Base-by-base conservation (phyloP, 2,888 invertebrate species). In the Ischnura elegans region DNA sequence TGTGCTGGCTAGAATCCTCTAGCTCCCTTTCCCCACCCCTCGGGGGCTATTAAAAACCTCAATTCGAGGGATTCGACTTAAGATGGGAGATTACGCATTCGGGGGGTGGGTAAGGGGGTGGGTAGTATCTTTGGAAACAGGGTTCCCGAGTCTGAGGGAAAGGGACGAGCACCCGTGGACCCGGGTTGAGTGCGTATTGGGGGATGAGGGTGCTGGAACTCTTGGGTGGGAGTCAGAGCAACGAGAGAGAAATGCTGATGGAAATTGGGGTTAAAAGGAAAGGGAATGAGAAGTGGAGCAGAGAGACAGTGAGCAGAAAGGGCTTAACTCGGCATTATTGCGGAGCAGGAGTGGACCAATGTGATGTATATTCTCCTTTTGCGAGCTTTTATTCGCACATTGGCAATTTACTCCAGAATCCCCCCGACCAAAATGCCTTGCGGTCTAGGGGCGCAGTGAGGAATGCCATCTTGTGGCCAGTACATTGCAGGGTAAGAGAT, bases 81-180 rank as follows among this genome's bases (percentile, higher is more conserved):
- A 76, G 76, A 76, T 76, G 76, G 76, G 76, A 76, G 76, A 76
- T 76, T 76, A 76, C 76, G 76, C 76, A n/a, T 61, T 8, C 16
- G 61, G 76, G 76, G 76, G n/a, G 19, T n/a, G 76, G 5, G 76
- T 13, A 36, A 29, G 13, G 76, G 36, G 13, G 5, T 0, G 61
- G 61, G 25, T 47, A 47, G 47, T n/a, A n/a, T n/a, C n/a, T n/a
- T n/a, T n/a, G n/a, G 51, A 51, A n/a, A 61, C n/a, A n/a, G 61
- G n/a, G 1, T 19, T 25, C n/a, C 25, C n/a, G 61, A n/a, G 61
- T n/a, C n/a, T 6, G n/a, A n/a, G 61, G n/a, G 61, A n/a, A 25
- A 61, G 61, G 61, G 13, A 47, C 16, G 51, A 10, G 8, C 8
- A 51, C 51, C 51, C 13, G 19, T 2, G 13, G 4, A 51, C 13